Base-by-base conservation (phyloP, 2,888 invertebrate genomes). In the Mermis nigrescens region DNA sequence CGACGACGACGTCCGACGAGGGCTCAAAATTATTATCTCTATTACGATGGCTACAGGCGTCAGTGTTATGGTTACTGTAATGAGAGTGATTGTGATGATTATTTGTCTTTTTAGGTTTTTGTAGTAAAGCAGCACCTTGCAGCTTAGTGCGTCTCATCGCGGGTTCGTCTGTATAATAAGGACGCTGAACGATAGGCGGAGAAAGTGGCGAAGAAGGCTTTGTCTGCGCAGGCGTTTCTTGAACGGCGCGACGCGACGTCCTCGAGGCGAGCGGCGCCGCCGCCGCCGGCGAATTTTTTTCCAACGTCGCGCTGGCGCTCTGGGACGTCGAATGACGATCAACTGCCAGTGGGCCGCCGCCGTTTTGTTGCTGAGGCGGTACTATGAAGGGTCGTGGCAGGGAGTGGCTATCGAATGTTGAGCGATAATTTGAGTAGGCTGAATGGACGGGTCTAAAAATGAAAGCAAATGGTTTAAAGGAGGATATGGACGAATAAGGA, bases 361-460 rank as follows among this genome's bases (percentile, higher is more conserved):
- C 54, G 24, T n/a, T 54, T 54, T n/a, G 29, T 27, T 7, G 15
- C 22, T 15, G 12, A 22, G 51, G 51, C 4, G 51, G 51, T 12
- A 24, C 12, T 4, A 51, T 24, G n/a, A n/a, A n/a, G 12, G 27
- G 7, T 7, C 26, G 26, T 7, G 38, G 38, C 38, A 38, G 19
- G 12, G 38, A 38, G 7, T 19, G 7, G 12, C 19, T 7, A 7
- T 38, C 38, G 38, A 12, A 38, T n/a, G n/a, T n/a, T n/a, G n/a
- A n/a, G 19, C 19, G 7, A 19, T 19, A 38, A 12, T 38, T 38
- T 2, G 32, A 3, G n/a, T 53, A 45, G 32, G 61, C 15, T 2
- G 61, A 61, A 31, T 61, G 61, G 19, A 61, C 61, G 19, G 61
- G 61, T 29, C 61, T 61, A 53, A 32, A 61, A 57, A 3, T 22